A percentile compares a stretch with the other conserved stretches of the same genome.
phyloP scores from a whole-genome alignment of 2,797 vertebrate genomes.

The Molossus alvarezi region DNA sequence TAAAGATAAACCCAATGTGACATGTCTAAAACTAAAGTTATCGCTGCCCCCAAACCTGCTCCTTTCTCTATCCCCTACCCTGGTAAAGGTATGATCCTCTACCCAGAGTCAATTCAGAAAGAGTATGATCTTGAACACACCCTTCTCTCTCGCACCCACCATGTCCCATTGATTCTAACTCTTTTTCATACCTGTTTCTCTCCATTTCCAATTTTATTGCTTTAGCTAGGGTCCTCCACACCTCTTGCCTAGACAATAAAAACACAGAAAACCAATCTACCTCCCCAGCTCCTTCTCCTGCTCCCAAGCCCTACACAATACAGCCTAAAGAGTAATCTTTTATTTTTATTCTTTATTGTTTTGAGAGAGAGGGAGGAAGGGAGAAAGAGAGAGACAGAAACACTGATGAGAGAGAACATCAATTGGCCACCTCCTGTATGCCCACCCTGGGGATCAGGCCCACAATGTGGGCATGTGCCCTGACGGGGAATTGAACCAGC shows the following conservation, averaged over 20 bases:
- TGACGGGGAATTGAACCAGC: too few relatives aligned
- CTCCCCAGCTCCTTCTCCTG: not conserved
- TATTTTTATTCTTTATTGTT: too few relatives aligned
- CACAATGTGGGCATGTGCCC: too few relatives aligned
- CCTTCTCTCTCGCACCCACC: not conserved
- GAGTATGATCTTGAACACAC: not conserved
- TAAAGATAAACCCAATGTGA: constrained; percentile 47
- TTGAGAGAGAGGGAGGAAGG: too few relatives aligned
- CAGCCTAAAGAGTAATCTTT: not conserved
- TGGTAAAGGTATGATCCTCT: not conserved
- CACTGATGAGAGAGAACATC: too few relatives aligned
- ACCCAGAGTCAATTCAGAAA: not conserved
- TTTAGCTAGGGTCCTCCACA: not conserved
- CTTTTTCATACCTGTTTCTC: not conserved
- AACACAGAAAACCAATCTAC: constrained; percentile 26
- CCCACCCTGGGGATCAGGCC: too few relatives aligned
- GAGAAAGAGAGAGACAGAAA: too few relatives aligned
- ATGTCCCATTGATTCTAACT: not conserved
- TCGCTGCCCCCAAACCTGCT: not conserved
- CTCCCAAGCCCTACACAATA: not conserved
- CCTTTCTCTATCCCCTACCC: not conserved
- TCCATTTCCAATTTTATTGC: not conserved
- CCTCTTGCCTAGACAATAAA: constrained; percentile 1
- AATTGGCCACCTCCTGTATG: too few relatives aligned
- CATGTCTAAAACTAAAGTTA: constrained; percentile 64